A percentile compares a stretch with the other conserved stretches of the same genome.
Evolutionary conservation across 1,140 invertebrate genomes (phyloP).

Genomic region (Stegodyphus dumicola): DNA sequence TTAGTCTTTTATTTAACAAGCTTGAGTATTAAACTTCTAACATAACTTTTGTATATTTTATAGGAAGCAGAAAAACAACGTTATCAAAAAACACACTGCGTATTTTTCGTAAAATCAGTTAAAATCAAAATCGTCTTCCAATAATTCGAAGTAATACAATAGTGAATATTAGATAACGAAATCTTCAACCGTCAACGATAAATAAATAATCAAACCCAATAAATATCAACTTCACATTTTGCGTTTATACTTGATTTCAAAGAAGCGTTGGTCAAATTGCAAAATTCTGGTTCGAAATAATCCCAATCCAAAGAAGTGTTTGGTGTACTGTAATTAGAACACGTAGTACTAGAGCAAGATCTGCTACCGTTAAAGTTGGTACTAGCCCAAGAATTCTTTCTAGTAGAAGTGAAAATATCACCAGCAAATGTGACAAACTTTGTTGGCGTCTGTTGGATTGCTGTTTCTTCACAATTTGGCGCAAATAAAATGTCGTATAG

Average conservation of each 20-base stretch:
- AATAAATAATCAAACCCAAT: conserved; percentile 28
- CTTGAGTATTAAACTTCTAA: too few species aligned
- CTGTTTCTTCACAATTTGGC: background rate
- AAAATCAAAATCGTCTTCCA: too few species aligned
- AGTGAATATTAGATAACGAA: too few species aligned
- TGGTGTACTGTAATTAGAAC: background rate
- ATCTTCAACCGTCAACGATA: background rate
- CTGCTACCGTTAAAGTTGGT: background rate
- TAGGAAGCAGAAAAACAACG: too few species aligned
- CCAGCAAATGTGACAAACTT: conserved; percentile 25
- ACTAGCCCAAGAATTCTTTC: background rate
- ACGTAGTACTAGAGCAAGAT: background rate
- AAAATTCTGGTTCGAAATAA: conserved; percentile 13
- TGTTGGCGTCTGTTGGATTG: background rate
- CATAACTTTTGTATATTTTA: too few species aligned
- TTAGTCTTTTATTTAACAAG: too few species aligned
- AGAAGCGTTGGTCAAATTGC: background rate
- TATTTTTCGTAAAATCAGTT: too few species aligned
- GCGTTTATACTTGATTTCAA: background rate
- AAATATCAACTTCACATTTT: conserved; percentile 8
- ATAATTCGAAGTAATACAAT: too few species aligned
- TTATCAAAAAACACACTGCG: too few species aligned
- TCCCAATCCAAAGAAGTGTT: conserved; percentile 28
- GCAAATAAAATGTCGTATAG: conserved; percentile 21
- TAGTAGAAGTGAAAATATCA: background rate